Base-by-base conservation (phyloP, 2,797 vertebrate genomes). In the Anguilla pacifica region DNA sequence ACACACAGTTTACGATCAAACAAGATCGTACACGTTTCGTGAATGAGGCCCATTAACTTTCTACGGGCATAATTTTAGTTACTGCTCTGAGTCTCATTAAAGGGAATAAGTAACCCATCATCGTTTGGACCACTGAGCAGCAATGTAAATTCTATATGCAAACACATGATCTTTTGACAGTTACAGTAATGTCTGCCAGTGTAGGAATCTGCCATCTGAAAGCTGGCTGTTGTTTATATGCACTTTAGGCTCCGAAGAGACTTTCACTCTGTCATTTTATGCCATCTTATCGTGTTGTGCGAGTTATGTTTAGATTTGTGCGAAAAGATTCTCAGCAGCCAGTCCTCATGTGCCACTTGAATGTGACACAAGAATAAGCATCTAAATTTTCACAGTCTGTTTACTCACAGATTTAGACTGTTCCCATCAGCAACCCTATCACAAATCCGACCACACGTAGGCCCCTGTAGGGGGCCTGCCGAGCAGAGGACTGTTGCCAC, bases 41-140 rank as follows among this genome's bases (percentile, higher is more conserved):
- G 43, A 46, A 46, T 46, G 43, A 46, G 43, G 43, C 43, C 43
- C 43, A 46, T 46, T 43, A 7, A 88, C 39, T 88, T 43, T 83
- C 51, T 19, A 28, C 39, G 51, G 83, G 3, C n/a, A 53, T 84
- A 74, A 88, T 83, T 83, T 77, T 74, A 35, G 64, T 57, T 84
- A 85, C 83, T 25, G 74, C 35, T 19, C 15, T 43, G 6, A 28
- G 10, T 77, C 2, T 77, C 61, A 83, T 59, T 84, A 59, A 31
- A 79, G 77, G 25, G 22, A 84, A 85, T 72, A 72, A 72, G 83
- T 79, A 49, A 70, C 46, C 79, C 70, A 51, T 85, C 59, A 79
- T 85, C 87, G 53, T 79, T 53, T 70, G 49, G 72, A 86, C 85
- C 84, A 86, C 35, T 49, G 25, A 51, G 67, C 28, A 81, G 31